Evolutionary conservation across 2,797 vertebrate genomes (phyloP), one percentile per base, ranked within the genome.

Genomic region (Hozukius guyotensis): DNA sequence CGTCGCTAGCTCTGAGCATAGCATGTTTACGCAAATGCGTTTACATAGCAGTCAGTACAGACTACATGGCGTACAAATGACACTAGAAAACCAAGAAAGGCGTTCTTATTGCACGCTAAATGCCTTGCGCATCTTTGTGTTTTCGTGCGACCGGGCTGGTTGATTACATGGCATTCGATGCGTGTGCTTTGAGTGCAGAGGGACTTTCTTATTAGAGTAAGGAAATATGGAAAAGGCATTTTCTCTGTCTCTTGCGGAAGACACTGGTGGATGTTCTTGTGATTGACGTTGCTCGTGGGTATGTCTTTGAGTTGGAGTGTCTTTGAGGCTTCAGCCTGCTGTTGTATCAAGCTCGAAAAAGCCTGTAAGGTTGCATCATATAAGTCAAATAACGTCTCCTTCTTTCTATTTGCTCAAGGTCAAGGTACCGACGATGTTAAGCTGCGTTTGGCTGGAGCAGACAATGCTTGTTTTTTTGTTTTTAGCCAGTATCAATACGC

Each of bases 291-390:
- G 60, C 31, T 8, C 20, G 10, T 64, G 72, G 55, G 13, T 72
- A 34, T 70, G 56, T 72, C 32, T 60, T 64, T 62, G 53, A 49
- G 27, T 67, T 31, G 24, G 31, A 31, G 27, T 3, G 29, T 63
- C 61, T 78, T 60, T 71, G 55, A 81, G 31, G 71, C 46, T 27
- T 61, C 52, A 55, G 74, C 16, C 57, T 24, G 12, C 59, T 53
- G 42, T 46, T 65, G 72, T 36, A 57, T 7, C 49, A n/a, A n/a
- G 16, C 20, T 52, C 8, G 49, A 52, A 52, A 52, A 52, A 52
- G 20, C 49, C 53, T 69, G 31, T 27, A 42, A 38, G 16, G 55
- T 63, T 64, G 62, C 57, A 49, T 73, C 57, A 55, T 22, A 52
- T 12, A 10, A 46, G 16, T 62, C 6, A 46, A 66, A 56, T 74